Conservation (phyloP, 2,113 vertebrate species). For the Toxostoma redivivum region DNA sequence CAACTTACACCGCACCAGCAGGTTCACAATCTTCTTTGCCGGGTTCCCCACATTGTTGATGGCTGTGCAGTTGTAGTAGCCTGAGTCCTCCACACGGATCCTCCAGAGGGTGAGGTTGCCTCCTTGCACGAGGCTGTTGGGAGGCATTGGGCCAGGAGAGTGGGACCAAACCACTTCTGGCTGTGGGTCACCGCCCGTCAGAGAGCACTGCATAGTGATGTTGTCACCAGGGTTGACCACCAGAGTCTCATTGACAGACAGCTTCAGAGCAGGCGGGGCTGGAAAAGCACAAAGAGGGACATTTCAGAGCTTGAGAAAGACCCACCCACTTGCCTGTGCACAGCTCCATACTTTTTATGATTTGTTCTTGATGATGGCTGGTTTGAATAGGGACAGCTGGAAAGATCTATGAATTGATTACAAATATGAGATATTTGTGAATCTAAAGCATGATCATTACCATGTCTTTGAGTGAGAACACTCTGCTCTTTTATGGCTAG, state of each 20-base stretch:
- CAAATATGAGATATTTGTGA: neutral
- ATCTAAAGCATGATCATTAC: neutral
- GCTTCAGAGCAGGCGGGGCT: conserved; percentile 78
- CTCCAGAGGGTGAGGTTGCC: conserved; percentile 82
- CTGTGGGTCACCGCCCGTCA: conserved; percentile 83
- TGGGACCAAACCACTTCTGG: conserved; percentile 90
- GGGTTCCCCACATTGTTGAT: conserved; percentile 97
- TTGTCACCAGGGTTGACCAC: conserved; percentile 94
- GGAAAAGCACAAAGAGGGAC: neutral
- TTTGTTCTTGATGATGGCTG: neutral
- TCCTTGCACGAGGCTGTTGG: conserved; percentile 78
- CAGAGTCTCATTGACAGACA: conserved; percentile 87
- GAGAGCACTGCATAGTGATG: conserved; percentile 86
- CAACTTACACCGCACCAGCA: conserved; percentile 85
- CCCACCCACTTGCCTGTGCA: neutral
- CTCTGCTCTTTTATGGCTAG: neutral
- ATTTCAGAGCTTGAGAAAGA: neutral
- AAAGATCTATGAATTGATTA: neutral
- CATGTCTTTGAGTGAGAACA: neutral
- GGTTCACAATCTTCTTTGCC: conserved; percentile 90
- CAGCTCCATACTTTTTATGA: neutral
- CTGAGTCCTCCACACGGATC: conserved; percentile 82
- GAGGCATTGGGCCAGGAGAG: conserved; percentile 81
- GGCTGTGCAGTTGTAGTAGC: conserved; percentile 94
- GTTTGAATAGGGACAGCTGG: neutral